Percentiles rank a stretch among this genome's conserved stretches.
phyloP scores from a whole-genome alignment of 2,888 invertebrate genomes.

The Perdita meconis region DNA sequence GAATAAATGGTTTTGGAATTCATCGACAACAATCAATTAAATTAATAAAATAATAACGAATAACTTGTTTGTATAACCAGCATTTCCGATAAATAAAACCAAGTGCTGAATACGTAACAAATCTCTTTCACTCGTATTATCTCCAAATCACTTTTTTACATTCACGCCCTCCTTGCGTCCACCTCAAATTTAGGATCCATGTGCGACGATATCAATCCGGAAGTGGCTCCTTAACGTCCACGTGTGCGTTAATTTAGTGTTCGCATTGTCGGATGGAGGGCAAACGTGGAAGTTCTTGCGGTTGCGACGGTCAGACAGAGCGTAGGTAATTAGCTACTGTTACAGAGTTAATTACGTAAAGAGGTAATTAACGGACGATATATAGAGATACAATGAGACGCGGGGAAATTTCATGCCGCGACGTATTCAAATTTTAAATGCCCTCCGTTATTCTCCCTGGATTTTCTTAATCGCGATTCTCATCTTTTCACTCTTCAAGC shows the following conservation, averaged over 20 bases:
- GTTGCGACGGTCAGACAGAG: constrained; percentile 26
- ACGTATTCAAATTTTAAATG: neutral
- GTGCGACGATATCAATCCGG: neutral
- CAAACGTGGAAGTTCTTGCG: constrained; percentile 31
- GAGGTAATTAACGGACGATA: constrained; percentile 26
- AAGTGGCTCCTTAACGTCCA: neutral
- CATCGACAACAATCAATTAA: no score
- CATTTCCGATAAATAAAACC: no score
- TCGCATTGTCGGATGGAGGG: neutral
- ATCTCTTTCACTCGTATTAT: no score
- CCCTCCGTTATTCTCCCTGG: neutral
- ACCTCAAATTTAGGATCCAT: no score
- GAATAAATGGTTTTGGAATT: no score
- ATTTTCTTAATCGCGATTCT: neutral
- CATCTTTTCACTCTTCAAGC: neutral
- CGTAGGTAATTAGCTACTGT: constrained; percentile 28
- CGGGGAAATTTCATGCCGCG: neutral
- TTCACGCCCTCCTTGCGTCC: no score
- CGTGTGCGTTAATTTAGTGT: constrained; percentile 6
- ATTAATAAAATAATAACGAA: no score
- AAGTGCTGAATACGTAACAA: no score
- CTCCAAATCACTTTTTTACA: no score
- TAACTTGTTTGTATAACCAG: no score
- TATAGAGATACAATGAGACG: neutral
- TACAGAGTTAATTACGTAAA: constrained; percentile 31